Evolutionary conservation across 1,140 invertebrate genomes (phyloP), one percentile per base, ranked within the genome.

Genomic region (Araneus ventricosus): DNA sequence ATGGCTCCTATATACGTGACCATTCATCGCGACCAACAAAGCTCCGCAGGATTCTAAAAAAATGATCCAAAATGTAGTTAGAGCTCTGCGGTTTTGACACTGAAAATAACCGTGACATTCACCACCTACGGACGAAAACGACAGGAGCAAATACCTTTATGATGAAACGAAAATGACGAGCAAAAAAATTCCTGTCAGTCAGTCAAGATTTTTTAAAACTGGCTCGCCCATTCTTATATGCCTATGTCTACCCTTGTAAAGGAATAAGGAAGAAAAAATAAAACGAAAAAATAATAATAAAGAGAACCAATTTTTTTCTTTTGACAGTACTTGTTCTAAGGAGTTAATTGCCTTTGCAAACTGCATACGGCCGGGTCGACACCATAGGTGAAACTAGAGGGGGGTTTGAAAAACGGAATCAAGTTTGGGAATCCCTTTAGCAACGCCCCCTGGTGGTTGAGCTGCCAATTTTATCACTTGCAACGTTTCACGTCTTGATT

Each of bases 391-490:
- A 52, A 84, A 90, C 70, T 2, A 41, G 57, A 39, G 67, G 37
- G 41, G 41, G 59, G 67, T 30, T 75, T 34, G 24, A 34, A 17
- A 75, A 75, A 75, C 30, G 70, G 75, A 52, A 80, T 59, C 52
- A 84, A 84, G 89, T 91, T 91, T 91, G 30, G 90, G 59, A 67
- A 67, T 82, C 85, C 91, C 91, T 80, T 88, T 88, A 79, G 91
- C 61, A 87, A 84, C 90, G 90, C 91, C 91, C 91, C 91, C 91
- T 88, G 91, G 91, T 93, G 84, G 79, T 80, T 61, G 91, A 93
- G 67, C 91, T 93, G 91, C 84, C 91, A 93, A 93, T 93, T 87
- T 93, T 93, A 93, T 93, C 91, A 93, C 91, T 93, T 93, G 91
- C 63, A 87, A 61, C 63, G 63, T 87, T 70, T 93, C 91, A 93